phyloP scores from a whole-genome alignment of 2,888 invertebrate species.

The Meganola albula region DNA sequence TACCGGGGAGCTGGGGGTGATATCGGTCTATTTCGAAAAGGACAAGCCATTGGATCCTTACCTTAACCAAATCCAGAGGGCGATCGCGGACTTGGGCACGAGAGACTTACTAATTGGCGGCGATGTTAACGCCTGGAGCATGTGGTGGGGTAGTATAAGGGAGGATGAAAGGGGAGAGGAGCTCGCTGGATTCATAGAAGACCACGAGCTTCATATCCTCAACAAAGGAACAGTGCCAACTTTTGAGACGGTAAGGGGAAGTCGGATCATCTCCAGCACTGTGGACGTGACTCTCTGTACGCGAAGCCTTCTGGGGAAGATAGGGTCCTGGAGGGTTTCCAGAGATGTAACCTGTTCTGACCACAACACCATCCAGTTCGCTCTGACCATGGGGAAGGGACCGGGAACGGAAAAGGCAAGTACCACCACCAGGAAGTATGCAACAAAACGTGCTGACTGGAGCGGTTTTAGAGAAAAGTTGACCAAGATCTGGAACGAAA shows the following conservation, averaged over 20 bases:
- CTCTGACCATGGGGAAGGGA: not conserved
- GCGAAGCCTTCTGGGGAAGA: not conserved
- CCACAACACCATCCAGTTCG: conserved; percentile 1
- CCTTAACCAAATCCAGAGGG: not conserved
- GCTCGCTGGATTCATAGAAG: not conserved
- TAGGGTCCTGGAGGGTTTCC: not conserved
- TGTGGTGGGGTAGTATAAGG: not conserved
- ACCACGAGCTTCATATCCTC: not conserved
- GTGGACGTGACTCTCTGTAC: not conserved
- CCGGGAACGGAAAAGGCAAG: not conserved
- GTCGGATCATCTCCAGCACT: not conserved
- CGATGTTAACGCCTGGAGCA: not conserved
- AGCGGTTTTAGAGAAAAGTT: not conserved
- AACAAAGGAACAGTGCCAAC: not conserved
- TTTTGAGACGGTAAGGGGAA: not conserved
- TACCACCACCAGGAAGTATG: not conserved
- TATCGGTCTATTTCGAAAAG: conserved; percentile 18
- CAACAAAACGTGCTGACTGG: not conserved
- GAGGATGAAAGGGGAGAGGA: too few species aligned
- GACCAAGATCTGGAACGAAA: not conserved
- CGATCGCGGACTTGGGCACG: not conserved
- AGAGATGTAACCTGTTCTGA: not conserved
- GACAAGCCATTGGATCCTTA: conserved; percentile 5
- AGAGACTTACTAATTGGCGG: not conserved
- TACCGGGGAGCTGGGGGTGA: conserved; percentile 9